Evolutionary conservation across 2,113 vertebrate species (phyloP).

Genomic region (Tachysurus fulvidraco): DNA sequence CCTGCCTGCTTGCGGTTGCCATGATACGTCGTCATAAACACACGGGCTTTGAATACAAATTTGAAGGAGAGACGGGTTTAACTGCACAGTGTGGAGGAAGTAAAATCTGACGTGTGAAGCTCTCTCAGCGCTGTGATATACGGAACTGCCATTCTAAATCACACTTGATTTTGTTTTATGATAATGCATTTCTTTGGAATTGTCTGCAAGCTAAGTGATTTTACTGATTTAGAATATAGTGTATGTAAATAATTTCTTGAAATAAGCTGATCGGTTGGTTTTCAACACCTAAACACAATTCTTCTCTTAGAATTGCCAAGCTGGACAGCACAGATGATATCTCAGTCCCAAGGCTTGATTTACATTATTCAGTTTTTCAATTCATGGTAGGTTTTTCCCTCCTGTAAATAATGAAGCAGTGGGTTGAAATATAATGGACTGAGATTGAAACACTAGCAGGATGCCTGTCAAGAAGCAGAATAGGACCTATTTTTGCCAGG

Average conservation of each 20-base stretch:
- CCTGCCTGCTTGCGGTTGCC: constrained; percentile 47
- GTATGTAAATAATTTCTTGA: not conserved
- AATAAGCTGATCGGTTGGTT: not conserved
- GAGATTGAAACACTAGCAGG: constrained; percentile 2
- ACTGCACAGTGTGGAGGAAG: constrained; percentile 27
- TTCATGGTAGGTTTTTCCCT: not conserved
- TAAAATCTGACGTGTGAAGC: constrained; percentile 23
- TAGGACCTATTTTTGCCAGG: not conserved
- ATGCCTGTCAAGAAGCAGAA: constrained; percentile 1
- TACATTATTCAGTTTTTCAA: not conserved
- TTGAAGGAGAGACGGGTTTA: constrained; percentile 12
- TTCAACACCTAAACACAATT: not conserved
- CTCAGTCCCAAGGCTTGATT: not conserved
- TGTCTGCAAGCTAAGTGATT: not conserved
- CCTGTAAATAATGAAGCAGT: constrained; percentile 13
- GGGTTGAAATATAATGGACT: constrained; percentile 32
- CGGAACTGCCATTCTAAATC: constrained; percentile 8
- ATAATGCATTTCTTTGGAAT: constrained; percentile 14
- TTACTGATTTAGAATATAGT: not conserved
- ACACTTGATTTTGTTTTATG: not conserved
- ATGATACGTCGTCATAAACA: constrained; percentile 58
- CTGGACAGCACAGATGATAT: not conserved
- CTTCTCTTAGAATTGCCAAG: not conserved
- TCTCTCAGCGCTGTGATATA: not conserved
- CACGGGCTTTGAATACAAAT: constrained; percentile 54